Conservation (phyloP, 30 jellyfish, hydroid and myxozoan genomes). For the Hydractinia echinata region DNA sequence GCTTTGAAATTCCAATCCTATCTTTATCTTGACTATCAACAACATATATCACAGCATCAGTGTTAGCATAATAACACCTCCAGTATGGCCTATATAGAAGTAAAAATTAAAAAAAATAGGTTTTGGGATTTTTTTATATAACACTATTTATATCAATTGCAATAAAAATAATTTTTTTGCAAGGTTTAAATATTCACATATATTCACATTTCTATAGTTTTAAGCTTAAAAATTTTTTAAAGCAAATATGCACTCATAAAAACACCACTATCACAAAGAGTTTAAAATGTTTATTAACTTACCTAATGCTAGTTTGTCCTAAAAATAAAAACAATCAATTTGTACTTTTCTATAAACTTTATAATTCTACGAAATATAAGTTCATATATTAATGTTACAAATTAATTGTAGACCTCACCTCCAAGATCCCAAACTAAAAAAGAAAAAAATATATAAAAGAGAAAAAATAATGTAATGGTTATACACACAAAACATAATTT, state of each 20-base stretch:
- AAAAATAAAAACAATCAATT: neutral
- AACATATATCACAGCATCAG: slow-evolving; percentile 95
- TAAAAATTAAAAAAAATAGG: slow-evolving; percentile 30
- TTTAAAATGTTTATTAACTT: neutral
- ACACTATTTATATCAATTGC: neutral
- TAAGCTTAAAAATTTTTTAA: no score
- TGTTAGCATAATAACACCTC: slow-evolving; percentile 95
- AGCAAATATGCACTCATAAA: no score
- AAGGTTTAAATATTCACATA: no score
- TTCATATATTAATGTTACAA: neutral
- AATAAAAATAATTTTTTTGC: no score
- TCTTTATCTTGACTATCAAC: slow-evolving; percentile 98
- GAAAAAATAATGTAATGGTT: neutral
- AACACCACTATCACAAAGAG: no score
- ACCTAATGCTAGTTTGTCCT: slow-evolving; percentile 95
- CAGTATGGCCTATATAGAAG: slow-evolving; percentile 47
- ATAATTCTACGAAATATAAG: neutral
- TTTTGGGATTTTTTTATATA: neutral
- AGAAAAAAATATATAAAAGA: neutral
- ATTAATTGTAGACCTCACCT: slow-evolving; percentile 40
- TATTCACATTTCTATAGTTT: no score
- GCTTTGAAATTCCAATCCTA: slow-evolving; percentile 94
- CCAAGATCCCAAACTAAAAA: slow-evolving; percentile 90
- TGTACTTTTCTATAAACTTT: neutral
- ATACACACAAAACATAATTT: no score